These are phyloP conservation scores for Characodon lateralis DNA, from an alignment of 2,797 vertebrate genomes.

Conservation along the genomic window DNA sequence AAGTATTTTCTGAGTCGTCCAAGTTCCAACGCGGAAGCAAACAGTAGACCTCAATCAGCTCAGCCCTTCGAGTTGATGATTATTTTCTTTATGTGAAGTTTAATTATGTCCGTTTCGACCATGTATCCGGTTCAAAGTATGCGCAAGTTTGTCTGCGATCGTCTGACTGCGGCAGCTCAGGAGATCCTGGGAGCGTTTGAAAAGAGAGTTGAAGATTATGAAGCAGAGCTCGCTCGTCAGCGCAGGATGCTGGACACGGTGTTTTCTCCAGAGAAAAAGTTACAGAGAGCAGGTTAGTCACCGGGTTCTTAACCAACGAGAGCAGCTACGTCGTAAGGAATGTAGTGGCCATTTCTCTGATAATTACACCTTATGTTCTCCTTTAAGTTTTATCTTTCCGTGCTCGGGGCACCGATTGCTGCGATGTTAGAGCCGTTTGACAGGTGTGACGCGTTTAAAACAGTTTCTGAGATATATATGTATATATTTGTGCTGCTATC, in stretches of 20 bases:
- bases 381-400: too few relatives aligned
- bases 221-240: conserved; percentile 54
- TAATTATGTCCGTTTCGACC: neutral
- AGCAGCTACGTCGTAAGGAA: neutral
- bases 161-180: conserved; percentile 61
- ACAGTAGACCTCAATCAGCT: neutral
- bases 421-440: neutral
- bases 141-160: conserved; percentile 62
- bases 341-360: neutral
- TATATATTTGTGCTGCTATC: neutral
- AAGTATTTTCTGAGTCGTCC: neutral
- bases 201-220: conserved; percentile 39
- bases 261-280: conserved; percentile 34
- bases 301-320: neutral
- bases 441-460: neutral
- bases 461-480: neutral
- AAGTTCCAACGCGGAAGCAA: conserved; percentile 36
- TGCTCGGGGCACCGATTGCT: neutral
- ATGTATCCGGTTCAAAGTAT: conserved; percentile 52
- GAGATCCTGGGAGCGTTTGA: conserved; percentile 66
- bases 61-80: fast-evolving
- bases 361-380: neutral
- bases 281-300: conserved; percentile 41
- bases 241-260: conserved; percentile 50
- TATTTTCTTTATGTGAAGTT: neutral